Base-by-base conservation (phyloP, 2,113 vertebrate genomes). In the Takifugu flavidus region DNA sequence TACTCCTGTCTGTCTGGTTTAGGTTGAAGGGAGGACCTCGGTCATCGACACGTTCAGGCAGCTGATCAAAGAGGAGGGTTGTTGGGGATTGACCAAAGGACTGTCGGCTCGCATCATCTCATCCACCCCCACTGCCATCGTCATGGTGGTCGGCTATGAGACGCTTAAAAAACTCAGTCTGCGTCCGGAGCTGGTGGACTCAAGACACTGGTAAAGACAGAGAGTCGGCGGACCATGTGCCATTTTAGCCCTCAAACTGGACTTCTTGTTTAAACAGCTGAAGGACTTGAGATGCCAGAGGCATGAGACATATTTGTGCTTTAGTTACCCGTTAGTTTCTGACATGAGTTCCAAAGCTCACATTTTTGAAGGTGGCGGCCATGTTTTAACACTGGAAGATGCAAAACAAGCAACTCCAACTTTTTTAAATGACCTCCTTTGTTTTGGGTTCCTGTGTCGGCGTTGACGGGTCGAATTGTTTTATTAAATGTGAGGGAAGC, bases 141-240 rank as follows among this genome's bases (percentile, higher is more conserved):
- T 98, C 87, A 95, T 99, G 13, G 97, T 98, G 76, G 94, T 99
- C 47, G 97, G 97, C 0, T 99, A 99, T 0, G 97, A 99, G 74
- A 95, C 94, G 0, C 91, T 99, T 43, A 99, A 99, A 89, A 99
- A 94, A 66, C 83, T 98, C 55, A 99, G 97, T 80, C 84, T 98
- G 34, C 88, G 96, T 1, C 95, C 96, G 0, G 96, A 99, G 87
- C 91, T 99, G 81, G 91, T 97, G 72, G 92, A 98, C 59, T 96
- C 94, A 0, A 91, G 96, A 63, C 96, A 98, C 81, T 99, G 95
- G 97, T 98, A 94, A 39, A 39, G 87, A 74, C 29, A 14, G 42
- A 29, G 2, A 39, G 7, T 39, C 11, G 0, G 2, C 13, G 80
- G 72, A 76, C 64, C 70, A 49, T 3, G 54, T 62, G 63, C 49